phyloP scores from a whole-genome alignment of 1,140 invertebrate genomes.

The Paraescarpia echinospica region DNA sequence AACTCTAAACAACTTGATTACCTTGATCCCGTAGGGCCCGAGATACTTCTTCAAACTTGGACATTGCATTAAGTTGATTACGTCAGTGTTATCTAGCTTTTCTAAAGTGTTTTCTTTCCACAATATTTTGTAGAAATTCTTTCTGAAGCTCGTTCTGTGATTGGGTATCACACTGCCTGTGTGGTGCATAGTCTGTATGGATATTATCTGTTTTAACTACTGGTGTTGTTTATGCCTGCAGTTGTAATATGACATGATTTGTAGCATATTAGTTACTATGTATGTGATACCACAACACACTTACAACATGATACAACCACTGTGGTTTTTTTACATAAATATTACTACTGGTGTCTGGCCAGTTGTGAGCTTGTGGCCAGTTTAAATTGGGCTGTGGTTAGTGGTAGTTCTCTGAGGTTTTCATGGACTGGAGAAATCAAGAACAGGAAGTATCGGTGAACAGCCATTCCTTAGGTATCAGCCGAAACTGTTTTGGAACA shows the following conservation, averaged over 20 bases:
- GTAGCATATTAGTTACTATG: neutral
- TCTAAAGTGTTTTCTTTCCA: neutral
- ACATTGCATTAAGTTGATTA: neutral
- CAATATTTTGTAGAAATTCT: too few relatives aligned
- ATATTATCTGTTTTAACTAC: neutral
- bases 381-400: too few relatives aligned
- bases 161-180: neutral
- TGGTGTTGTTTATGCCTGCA: neutral
- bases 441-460: neutral
- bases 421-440: neutral
- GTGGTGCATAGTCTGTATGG: neutral
- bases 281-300: neutral
- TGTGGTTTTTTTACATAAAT: too few relatives aligned
- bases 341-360: too few relatives aligned
- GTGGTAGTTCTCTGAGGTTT: neutral
- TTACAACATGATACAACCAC: neutral
- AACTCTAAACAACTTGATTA: neutral
- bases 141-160: neutral
- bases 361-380: too few relatives aligned
- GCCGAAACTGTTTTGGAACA: neutral
- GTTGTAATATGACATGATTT: neutral
- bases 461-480: neutral
- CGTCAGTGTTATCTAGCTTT: neutral
- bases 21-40: too few relatives aligned
- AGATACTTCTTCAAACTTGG: neutral